Base-by-base conservation (phyloP, 2,888 invertebrate genomes). In the Archips crataeganus region DNA sequence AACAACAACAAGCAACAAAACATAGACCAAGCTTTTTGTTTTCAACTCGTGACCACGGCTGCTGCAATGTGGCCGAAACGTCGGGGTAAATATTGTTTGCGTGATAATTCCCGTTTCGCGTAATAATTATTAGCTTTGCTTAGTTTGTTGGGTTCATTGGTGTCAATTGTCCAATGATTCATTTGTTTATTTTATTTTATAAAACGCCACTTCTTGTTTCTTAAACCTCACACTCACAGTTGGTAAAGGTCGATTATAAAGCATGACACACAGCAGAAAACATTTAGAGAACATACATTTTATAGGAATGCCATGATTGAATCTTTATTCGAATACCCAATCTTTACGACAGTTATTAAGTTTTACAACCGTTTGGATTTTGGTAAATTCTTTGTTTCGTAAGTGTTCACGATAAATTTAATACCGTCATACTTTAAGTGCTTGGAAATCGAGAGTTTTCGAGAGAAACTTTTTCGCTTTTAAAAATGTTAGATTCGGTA, bases 211-310 rank as follows among this genome's bases (percentile, higher is more conserved):
- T 2, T 65, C 65, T 65, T 15, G 2, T 68, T n/a, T 63, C 63
- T 68, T 72, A 13, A 2, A 10, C 51, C 69, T 45, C 34, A 65
- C 63, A 8, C 1, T 2, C 47, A 23, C 49, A 57, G 47, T 67
- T 68, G 57, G 60, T 13, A 69, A 51, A 68, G 63, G 64, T 64
- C 42, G 59, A 74, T 69, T 69, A 69, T 39, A 74, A 74, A 74
- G 42, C 64, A 59, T 65, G 60, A 69, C 69, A 59, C 69, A 65
- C 59, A 9, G 51, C 72, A 45, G 63, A 64, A 74, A 65, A 57
- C 64, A 59, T 74, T 74, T 74, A 74, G 9, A 34, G 13, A 64
- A 69, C 69, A 74, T 60, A 60, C 64, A 59, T 64, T 15, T 54
- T 64, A 49, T 65, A 34, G 15, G 15, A 69, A 74, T 51, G 9